Percentiles rank a stretch among this genome's conserved stretches.
phyloP scores from a whole-genome alignment of 2,113 vertebrate species.

The Phycodurus eques region DNA sequence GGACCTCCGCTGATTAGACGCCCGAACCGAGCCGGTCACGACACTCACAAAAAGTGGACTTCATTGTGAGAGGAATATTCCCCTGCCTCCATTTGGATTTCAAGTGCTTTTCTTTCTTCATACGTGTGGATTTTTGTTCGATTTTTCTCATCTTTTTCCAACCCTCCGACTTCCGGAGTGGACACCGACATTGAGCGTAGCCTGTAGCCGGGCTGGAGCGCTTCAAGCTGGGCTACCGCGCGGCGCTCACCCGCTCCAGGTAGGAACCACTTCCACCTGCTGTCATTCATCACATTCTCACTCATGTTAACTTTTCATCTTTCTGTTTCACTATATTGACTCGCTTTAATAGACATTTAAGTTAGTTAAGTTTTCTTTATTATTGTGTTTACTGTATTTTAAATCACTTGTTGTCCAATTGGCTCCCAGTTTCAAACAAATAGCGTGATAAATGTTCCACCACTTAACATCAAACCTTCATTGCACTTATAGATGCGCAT shows the following conservation, averaged over 20 bases:
- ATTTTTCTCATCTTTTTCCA: constrained; percentile 34
- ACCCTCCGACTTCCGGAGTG: constrained; percentile 33
- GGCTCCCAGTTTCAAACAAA: background rate
- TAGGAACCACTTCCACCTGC: constrained; percentile 52
- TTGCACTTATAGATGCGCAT: constrained; percentile 33
- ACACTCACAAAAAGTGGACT: constrained; percentile 53
- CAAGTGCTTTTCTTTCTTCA: constrained; percentile 2
- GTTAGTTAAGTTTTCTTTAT: background rate
- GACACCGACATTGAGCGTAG: constrained; percentile 53
- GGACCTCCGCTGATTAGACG: background rate
- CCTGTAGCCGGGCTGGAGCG: constrained; percentile 63
- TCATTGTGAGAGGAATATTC: constrained; percentile 52
- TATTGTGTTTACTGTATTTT: background rate
- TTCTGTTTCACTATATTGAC: background rate
- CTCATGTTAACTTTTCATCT: background rate
- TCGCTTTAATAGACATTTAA: background rate
- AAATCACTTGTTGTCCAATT: constrained; percentile 49
- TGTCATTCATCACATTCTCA: background rate
- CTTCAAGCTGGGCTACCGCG: constrained; percentile 59
- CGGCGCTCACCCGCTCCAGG: constrained; percentile 62
- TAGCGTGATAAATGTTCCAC: constrained; percentile 21
- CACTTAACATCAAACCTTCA: constrained; percentile 12
- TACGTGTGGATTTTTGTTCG: constrained; percentile 42
- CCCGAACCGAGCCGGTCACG: constrained; percentile 49
- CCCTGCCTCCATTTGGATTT: constrained; percentile 47